Evolutionary conservation across 2,113 vertebrate genomes (phyloP).

Genomic region (Pholis gunnellus): DNA sequence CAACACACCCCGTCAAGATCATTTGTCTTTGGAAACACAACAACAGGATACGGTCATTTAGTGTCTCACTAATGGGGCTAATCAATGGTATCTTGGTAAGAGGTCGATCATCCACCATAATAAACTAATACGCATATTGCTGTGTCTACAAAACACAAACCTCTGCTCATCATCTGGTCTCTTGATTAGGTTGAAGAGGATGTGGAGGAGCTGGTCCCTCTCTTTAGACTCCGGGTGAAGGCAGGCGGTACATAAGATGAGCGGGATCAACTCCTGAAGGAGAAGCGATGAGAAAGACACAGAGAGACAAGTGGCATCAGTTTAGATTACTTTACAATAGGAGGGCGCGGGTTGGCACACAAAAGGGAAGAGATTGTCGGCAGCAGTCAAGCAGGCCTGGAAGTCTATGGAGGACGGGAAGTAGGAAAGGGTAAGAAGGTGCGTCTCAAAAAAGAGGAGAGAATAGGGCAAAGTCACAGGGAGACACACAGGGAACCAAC

Average conservation of each 20-base stretch:
- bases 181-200: constrained; percentile 99
- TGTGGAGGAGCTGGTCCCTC: constrained; percentile 98
- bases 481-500: constrained; percentile 32
- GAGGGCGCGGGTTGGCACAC: constrained; percentile 8
- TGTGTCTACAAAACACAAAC: constrained; percentile 45
- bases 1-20: constrained; percentile 98
- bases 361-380: constrained; percentile 9
- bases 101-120: neutral
- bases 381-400: constrained; percentile 52
- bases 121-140: neutral
- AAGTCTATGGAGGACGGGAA: neutral
- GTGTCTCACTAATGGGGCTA: neutral
- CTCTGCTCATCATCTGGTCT: constrained; percentile 98
- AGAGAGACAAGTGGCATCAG: constrained; percentile 30
- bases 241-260: constrained; percentile 97
- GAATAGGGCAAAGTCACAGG: constrained; percentile 4
- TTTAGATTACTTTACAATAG: constrained; percentile 12
- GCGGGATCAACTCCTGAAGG: constrained; percentile 93
- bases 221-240: constrained; percentile 98
- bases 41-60: neutral
- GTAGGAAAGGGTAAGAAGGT: neutral
- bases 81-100: neutral
- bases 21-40: constrained; percentile 89
- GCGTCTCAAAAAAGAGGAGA: constrained; percentile 17
- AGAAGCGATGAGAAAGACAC: constrained; percentile 17